A percentile compares a stretch with the other conserved stretches of the same genome.
phyloP scores from a whole-genome alignment of 2,113 vertebrate genomes.

The Lophius piscatorius region DNA sequence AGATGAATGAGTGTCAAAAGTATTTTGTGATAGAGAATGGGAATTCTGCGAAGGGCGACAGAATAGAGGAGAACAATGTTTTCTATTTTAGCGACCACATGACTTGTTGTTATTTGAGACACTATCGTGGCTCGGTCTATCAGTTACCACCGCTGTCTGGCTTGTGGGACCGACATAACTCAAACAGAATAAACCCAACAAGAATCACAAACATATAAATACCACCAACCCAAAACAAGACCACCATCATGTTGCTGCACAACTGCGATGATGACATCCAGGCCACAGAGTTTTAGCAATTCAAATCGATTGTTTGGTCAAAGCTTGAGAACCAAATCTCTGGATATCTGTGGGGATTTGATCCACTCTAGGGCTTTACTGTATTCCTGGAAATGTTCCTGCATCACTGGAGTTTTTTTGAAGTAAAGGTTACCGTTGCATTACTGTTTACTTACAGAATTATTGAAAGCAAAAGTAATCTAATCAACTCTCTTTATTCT shows the following conservation, averaged over 20 bases:
- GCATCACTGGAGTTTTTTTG: too few relatives aligned
- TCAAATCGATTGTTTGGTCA: constrained; percentile 8
- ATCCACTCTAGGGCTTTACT: constrained; percentile 2
- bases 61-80: constrained; percentile 13
- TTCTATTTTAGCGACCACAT: constrained; percentile 11
- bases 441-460: too few relatives aligned
- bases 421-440: too few relatives aligned
- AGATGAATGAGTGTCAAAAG: neutral
- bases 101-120: constrained; percentile 10
- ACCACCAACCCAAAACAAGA: constrained; percentile 47
- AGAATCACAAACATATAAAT: constrained; percentile 24
- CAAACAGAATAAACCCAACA: too few relatives aligned
- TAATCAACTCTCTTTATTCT: neutral
- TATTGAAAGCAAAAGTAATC: too few relatives aligned
- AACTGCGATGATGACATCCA: neutral
- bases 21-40: neutral
- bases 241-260: constrained; percentile 28
- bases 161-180: constrained; percentile 36
- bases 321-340: constrained; percentile 23
- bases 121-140: constrained; percentile 10
- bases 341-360: neutral
- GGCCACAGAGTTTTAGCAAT: neutral
- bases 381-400: neutral
- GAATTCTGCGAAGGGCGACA: neutral
- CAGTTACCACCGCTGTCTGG: constrained; percentile 36